phyloP scores from a whole-genome alignment of 2,888 invertebrate species.

The Archips crataeganus region DNA sequence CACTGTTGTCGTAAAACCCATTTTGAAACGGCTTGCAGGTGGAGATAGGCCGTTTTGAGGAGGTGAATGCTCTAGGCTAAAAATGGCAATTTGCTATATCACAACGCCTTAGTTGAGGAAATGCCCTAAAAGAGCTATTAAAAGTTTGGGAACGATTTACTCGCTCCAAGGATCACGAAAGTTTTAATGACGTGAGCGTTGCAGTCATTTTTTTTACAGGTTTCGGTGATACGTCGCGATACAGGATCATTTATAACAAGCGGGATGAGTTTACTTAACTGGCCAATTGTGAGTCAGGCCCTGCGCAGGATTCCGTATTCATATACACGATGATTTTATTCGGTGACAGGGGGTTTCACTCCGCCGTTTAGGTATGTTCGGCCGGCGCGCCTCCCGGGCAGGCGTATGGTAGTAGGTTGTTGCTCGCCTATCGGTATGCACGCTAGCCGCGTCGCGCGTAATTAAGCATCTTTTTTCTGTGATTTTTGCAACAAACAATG shows the following conservation, averaged over 20 bases:
- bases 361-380: too few relatives aligned
- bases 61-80: slow-evolving; percentile 14
- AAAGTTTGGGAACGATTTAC: slow-evolving; percentile 68
- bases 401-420: too few relatives aligned
- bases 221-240: slow-evolving; percentile 14
- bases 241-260: neutral
- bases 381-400: too few relatives aligned
- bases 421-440: too few relatives aligned
- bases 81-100: slow-evolving; percentile 43
- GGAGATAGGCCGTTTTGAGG: slow-evolving; percentile 2
- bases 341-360: too few relatives aligned
- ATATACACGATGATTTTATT: too few relatives aligned
- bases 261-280: too few relatives aligned
- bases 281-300: too few relatives aligned
- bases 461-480: too few relatives aligned
- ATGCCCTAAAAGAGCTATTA: slow-evolving; percentile 55
- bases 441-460: too few relatives aligned
- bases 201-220: slow-evolving; percentile 35
- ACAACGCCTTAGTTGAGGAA: slow-evolving; percentile 44
- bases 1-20: neutral
- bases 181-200: slow-evolving; percentile 64
- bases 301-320: too few relatives aligned
- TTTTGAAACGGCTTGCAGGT: neutral
- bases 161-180: slow-evolving; percentile 58
- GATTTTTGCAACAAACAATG: too few relatives aligned